Evolutionary conservation across 2,888 invertebrate species (phyloP).

Genomic region (Tipula helvola): DNA sequence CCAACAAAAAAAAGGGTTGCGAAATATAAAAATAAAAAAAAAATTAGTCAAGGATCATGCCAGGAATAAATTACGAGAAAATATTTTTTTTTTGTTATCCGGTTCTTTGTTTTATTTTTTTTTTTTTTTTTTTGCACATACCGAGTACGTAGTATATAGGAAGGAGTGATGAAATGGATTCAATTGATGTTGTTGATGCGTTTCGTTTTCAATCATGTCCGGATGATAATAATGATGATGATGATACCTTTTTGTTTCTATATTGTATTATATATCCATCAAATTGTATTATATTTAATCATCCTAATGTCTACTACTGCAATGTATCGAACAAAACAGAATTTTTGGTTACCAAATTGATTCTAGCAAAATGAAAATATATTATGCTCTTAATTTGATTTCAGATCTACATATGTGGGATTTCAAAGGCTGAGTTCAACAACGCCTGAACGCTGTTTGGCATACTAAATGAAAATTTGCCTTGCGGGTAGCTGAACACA

Average conservation of each 20-base stretch:
- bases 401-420: too few relatives aligned
- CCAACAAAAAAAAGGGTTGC: background rate
- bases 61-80: background rate
- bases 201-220: background rate
- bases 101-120: background rate
- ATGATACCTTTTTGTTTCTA: background rate
- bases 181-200: background rate
- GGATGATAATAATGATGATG: background rate
- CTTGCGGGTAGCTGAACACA: too few relatives aligned
- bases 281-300: background rate
- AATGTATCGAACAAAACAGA: too few relatives aligned
- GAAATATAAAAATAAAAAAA: background rate
- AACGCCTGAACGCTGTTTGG: too few relatives aligned
- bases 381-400: too few relatives aligned
- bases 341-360: too few relatives aligned
- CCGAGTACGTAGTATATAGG: background rate
- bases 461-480: too few relatives aligned
- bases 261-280: background rate
- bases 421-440: too few relatives aligned
- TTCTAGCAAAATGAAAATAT: too few relatives aligned
- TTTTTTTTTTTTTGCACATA: background rate
- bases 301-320: background rate
- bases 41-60: constrained; percentile 4
- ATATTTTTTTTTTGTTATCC: background rate
- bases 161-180: background rate